Evolutionary conservation across 1,140 invertebrate species (phyloP).

Genomic region (Camponotus vicinus): DNA sequence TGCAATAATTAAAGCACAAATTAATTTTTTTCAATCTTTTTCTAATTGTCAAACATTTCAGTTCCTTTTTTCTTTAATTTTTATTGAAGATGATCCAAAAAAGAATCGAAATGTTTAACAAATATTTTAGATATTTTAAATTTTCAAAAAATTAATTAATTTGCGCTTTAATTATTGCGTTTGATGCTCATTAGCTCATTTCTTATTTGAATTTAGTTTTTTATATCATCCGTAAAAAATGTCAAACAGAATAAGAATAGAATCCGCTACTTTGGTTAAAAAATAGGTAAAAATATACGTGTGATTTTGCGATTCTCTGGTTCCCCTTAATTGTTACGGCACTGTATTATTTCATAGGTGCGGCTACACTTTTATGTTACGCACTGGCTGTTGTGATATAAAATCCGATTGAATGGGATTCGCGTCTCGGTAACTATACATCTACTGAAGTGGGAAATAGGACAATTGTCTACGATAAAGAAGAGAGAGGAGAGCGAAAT

Average conservation of each 20-base stretch:
- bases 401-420: not conserved
- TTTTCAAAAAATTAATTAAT: too few species aligned
- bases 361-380: not conserved
- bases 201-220: not conserved
- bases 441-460: not conserved
- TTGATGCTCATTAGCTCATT: too few species aligned
- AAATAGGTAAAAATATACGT: not conserved
- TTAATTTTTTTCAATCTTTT: too few species aligned
- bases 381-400: not conserved
- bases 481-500: not conserved
- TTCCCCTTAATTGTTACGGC: not conserved
- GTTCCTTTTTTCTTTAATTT: too few species aligned
- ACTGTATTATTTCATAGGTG: not conserved
- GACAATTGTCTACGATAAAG: not conserved
- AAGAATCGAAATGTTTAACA: too few species aligned
- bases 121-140: too few species aligned
- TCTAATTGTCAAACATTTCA: too few species aligned
- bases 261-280: too few species aligned
- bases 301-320: not conserved
- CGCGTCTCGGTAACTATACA: not conserved
- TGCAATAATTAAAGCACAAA: too few species aligned
- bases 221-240: not conserved
- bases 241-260: too few species aligned
- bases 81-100: too few species aligned
- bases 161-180: too few species aligned